Evolutionary conservation across 1,140 invertebrate species (phyloP).

Genomic region (Cydia pomonella): DNA sequence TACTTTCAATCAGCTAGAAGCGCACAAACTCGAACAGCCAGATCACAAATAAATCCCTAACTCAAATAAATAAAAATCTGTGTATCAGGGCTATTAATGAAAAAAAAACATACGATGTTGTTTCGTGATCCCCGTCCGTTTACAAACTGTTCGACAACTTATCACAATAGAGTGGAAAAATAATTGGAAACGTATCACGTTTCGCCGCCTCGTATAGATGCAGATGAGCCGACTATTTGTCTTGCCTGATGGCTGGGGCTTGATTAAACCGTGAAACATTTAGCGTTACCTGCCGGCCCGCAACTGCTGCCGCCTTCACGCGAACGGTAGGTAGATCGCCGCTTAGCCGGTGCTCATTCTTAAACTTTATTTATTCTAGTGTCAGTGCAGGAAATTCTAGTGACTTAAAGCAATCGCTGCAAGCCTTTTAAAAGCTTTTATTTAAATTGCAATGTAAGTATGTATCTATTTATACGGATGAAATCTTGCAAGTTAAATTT

Average conservation of each 20-base stretch:
- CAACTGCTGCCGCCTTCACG: conserved; percentile 12
- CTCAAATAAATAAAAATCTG: too few species aligned
- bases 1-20: too few species aligned
- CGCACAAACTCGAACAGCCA: too few species aligned
- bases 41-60: too few species aligned
- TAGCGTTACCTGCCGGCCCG: conserved; percentile 56
- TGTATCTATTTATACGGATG: too few species aligned
- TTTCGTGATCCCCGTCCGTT: neutral
- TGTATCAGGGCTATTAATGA: neutral
- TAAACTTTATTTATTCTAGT: conserved; percentile 4
- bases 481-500: too few species aligned
- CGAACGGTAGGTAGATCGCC: neutral
- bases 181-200: conserved; percentile 34
- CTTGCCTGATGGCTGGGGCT: conserved; percentile 74
- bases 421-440: too few species aligned
- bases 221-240: conserved; percentile 79
- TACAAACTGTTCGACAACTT: neutral
- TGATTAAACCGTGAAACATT: conserved; percentile 79
- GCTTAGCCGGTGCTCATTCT: neutral
- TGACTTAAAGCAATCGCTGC: neutral
- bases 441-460: too few species aligned
- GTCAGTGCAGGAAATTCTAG: neutral
- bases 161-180: conserved; percentile 23
- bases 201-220: conserved; percentile 74
- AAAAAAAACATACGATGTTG: neutral